Conservation (phyloP, 1,140 invertebrate genomes). For the Neodiprion virginianus region DNA sequence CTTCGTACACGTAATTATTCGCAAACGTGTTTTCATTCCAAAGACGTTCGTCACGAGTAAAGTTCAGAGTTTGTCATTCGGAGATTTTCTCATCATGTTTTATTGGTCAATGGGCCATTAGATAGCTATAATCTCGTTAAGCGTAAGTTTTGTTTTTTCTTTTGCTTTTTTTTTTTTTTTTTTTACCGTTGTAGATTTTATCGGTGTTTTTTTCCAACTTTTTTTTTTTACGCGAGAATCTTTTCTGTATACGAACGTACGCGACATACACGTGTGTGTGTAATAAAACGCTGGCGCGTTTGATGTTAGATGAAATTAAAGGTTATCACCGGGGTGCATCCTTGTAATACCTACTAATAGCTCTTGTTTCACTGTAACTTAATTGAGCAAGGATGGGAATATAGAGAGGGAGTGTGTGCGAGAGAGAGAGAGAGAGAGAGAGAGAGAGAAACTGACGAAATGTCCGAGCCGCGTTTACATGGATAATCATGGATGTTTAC, state of each 20-base stretch:
- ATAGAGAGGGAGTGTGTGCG: no score
- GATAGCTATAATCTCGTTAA: background rate
- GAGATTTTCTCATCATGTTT: background rate
- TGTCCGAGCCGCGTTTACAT: no score
- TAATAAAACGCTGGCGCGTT: background rate
- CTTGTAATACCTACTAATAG: background rate
- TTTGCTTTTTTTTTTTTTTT: no score
- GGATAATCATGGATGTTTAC: no score
- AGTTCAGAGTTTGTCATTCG: conserved; percentile 2
- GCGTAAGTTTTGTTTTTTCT: background rate
- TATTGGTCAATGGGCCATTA: background rate
- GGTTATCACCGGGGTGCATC: conserved; percentile 3
- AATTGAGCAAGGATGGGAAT: background rate
- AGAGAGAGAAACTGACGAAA: no score
- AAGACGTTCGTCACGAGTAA: background rate
- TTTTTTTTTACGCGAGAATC: no score
- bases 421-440: no score
- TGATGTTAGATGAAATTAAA: background rate
- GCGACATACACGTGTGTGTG: background rate
- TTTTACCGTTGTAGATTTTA: no score
- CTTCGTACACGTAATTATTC: no score
- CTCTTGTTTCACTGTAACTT: background rate
- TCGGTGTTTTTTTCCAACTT: no score
- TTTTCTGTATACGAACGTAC: no score
- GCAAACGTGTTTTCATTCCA: no score